Evolutionary conservation across 2,888 invertebrate species (phyloP), one percentile per base, ranked within the genome.

Genomic region (Caenorhabditis sulstoni): DNA sequence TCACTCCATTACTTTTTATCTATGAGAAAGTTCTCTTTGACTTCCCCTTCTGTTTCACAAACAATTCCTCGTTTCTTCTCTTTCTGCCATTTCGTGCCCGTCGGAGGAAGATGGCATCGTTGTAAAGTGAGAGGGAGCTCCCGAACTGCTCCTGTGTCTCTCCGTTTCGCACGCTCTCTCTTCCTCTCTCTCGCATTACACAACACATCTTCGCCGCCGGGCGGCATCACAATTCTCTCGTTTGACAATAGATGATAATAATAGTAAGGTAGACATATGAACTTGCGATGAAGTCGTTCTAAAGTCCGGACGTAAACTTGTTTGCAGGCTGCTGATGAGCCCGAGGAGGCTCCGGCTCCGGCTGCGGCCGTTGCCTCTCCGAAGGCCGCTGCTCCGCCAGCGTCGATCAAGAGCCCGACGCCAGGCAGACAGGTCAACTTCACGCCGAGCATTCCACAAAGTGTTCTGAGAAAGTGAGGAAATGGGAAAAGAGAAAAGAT

Each of bases 401-500:
- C 79, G 50, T 82, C 79, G 50, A 59, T 87, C 61, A 87, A 87
- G 81, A 81, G 75, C 65, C 88, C 87, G 47, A 86, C 84, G 52
- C 87, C 87, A 29, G 82, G 82, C 47, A 47, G 76, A 66, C 81
- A 77, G 47, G 79, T 74, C 53, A 68, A 79, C 52, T 76, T 79
- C 79, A 77, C 81, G 16, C 81, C 78, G 50, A 65, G 67, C 47
- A 80, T 83, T 64, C 82, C 82, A 47, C 64, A 77, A 62, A 75
- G 76, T 65, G 83, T 83, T 44, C 76, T 80, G 74, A 81, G 84
- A 68, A 82, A 81, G 83, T 81, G 45, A 65, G 65, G 47, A 12
- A 57, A 29, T 16, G 22, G 47, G 20, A 12, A 50, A 35, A 12
- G 18, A 35, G 9, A 16, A 23, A 39, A 55, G 9, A 12, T 2